Percentiles rank a stretch among this genome's conserved stretches.
phyloP scores from a whole-genome alignment of 2,113 vertebrate genomes.

The Elephas maximus region DNA sequence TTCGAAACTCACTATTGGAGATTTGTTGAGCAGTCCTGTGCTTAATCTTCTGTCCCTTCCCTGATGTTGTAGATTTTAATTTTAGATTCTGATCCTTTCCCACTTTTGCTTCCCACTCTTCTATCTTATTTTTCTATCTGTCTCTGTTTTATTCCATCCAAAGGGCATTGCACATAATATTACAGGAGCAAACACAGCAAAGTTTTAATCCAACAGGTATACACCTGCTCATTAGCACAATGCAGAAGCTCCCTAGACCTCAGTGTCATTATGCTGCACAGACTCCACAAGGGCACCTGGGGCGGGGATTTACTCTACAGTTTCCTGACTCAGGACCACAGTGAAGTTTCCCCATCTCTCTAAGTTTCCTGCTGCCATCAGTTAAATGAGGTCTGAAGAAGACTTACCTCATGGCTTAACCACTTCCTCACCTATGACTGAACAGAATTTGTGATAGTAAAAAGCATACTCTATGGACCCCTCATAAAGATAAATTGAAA shows the following conservation, averaged over 20 bases:
- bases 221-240: background rate
- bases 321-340: background rate
- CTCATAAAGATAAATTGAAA: slow-evolving; percentile 25
- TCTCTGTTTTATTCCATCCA: slow-evolving; percentile 18
- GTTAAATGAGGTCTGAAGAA: background rate
- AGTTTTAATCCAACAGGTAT: background rate
- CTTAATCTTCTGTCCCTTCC: slow-evolving; percentile 47
- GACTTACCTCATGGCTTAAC: background rate
- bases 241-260: background rate
- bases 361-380: background rate
- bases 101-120: background rate
- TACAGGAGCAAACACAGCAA: background rate
- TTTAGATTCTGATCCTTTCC: slow-evolving; percentile 61
- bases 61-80: slow-evolving; percentile 67
- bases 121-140: background rate
- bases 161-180: background rate
- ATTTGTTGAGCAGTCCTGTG: slow-evolving; percentile 11
- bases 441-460: background rate
- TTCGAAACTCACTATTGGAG: background rate
- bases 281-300: background rate
- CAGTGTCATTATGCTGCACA: background rate
- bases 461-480: background rate
- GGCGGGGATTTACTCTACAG: accelerated
- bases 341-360: background rate
- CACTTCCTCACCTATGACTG: background rate